Evolutionary conservation across 2,888 invertebrate genomes (phyloP).

Genomic region (Oligia latruncula): DNA sequence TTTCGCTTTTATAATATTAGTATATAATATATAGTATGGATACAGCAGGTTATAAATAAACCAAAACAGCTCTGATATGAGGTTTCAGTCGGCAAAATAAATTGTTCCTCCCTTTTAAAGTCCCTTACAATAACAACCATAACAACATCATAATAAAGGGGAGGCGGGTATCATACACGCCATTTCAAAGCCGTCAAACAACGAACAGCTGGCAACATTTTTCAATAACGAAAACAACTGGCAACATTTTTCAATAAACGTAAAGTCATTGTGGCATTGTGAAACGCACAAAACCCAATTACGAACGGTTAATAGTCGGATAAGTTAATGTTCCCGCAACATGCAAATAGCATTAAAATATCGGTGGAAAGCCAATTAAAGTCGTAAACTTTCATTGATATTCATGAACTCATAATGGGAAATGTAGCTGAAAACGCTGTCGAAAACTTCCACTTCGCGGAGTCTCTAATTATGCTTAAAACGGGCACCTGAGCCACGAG

Average conservation of each 20-base stretch:
- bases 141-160: constrained; percentile 30
- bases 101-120: neutral
- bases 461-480: constrained; percentile 73
- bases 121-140: constrained; percentile 6
- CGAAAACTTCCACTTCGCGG: constrained; percentile 72
- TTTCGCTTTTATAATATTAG: no score
- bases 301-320: constrained; percentile 74
- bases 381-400: constrained; percentile 85
- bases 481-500: constrained; percentile 65
- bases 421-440: constrained; percentile 71
- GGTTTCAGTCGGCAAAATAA: neutral
- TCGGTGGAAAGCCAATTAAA: constrained; percentile 81
- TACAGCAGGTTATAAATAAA: neutral
- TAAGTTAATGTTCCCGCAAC: constrained; percentile 80
- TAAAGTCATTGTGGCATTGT: constrained; percentile 68
- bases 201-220: neutral
- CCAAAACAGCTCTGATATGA: neutral
- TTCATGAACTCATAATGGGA: constrained; percentile 82
- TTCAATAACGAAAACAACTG: neutral
- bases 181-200: constrained; percentile 30
- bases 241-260: constrained; percentile 57
- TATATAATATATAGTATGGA: no score
- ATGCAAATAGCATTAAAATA: constrained; percentile 86
- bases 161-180: constrained; percentile 5
- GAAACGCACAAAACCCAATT: constrained; percentile 79